Percentiles rank a stretch among this genome's conserved stretches.
Evolutionary conservation across 1,140 invertebrate species (phyloP).

Genomic region (Gyrodactylus bullatarudis): DNA sequence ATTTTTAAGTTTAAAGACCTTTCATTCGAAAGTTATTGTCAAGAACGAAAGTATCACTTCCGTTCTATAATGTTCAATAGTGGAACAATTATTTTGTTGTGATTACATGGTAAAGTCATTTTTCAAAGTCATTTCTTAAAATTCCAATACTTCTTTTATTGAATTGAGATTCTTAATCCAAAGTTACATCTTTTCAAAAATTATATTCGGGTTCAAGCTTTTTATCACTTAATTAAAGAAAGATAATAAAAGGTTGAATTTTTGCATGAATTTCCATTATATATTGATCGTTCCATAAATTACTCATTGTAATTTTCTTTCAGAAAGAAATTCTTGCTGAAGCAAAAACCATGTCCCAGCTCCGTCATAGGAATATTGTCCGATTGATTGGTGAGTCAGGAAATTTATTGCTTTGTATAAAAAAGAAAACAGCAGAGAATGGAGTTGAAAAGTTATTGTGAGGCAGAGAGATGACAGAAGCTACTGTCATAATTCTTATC

Average conservation of each 20-base stretch:
- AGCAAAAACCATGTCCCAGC: slow-evolving; percentile 20
- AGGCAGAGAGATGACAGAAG: slow-evolving; percentile 1
- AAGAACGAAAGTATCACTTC: too few species aligned
- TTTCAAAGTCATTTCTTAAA: too few species aligned
- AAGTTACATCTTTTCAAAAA: slow-evolving; percentile 10
- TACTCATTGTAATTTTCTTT: background rate
- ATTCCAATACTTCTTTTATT: too few species aligned
- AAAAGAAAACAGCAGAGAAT: background rate
- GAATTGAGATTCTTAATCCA: too few species aligned
- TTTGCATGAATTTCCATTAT: too few species aligned
- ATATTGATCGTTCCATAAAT: too few species aligned
- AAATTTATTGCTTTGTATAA: background rate
- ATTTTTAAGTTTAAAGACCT: too few species aligned
- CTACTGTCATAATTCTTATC: slow-evolving; percentile 6
- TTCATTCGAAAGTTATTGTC: too few species aligned
- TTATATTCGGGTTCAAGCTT: slow-evolving; percentile 5
- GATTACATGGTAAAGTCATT: too few species aligned
- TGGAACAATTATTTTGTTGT: too few species aligned
- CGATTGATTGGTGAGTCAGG: slow-evolving; percentile 21
- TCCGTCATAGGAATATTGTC: slow-evolving; percentile 22
- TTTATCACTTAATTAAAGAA: background rate
- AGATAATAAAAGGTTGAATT: background rate
- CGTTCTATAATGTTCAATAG: too few species aligned
- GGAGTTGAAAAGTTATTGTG: slow-evolving; percentile 5
- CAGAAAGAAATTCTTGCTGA: slow-evolving; percentile 21